Conservation (phyloP, 2,888 invertebrate genomes). For the Drosophila sordidapex region DNA sequence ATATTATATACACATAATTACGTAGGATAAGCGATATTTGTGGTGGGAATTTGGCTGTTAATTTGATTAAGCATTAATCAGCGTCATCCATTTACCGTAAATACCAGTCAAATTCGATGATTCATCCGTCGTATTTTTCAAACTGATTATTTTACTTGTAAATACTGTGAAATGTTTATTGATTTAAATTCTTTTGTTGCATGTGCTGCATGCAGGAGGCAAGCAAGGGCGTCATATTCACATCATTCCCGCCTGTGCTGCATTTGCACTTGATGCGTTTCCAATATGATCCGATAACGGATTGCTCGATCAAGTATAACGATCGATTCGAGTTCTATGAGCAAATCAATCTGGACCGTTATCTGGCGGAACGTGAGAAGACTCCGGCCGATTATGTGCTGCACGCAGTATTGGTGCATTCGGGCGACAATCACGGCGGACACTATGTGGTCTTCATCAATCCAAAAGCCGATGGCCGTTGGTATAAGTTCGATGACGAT, state of each 20-base stretch:
- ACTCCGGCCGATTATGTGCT: conserved; percentile 94
- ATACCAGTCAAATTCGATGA: background rate
- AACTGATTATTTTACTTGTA: background rate
- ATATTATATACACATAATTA: background rate
- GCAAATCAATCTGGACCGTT: conserved; percentile 94
- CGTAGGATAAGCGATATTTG: background rate
- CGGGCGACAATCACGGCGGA: conserved; percentile 99
- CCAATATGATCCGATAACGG: conserved; percentile 99
- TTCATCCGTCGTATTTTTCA: background rate
- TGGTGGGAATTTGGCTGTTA: background rate
- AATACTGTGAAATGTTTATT: background rate
- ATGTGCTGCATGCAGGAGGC: conserved; percentile 90
- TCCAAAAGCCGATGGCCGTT: conserved; percentile 96
- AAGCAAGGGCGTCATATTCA: conserved; percentile 98
- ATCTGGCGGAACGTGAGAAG: conserved; percentile 87
- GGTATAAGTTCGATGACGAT: conserved; percentile 82
- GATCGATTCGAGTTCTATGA: conserved; percentile 98
- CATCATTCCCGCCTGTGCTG: conserved; percentile 97
- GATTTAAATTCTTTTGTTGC: background rate
- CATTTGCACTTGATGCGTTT: conserved; percentile 99
- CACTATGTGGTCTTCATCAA: conserved; percentile 99
- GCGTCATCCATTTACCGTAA: no score
- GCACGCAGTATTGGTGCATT: conserved; percentile 99
- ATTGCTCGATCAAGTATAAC: conserved; percentile 98
- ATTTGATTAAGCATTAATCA: no score